Percentiles rank a stretch among this genome's conserved stretches.
These are phyloP conservation scores for Neolamprologus falcicula DNA, from an alignment of 2,113 vertebrate species.

Conservation along the genomic window DNA sequence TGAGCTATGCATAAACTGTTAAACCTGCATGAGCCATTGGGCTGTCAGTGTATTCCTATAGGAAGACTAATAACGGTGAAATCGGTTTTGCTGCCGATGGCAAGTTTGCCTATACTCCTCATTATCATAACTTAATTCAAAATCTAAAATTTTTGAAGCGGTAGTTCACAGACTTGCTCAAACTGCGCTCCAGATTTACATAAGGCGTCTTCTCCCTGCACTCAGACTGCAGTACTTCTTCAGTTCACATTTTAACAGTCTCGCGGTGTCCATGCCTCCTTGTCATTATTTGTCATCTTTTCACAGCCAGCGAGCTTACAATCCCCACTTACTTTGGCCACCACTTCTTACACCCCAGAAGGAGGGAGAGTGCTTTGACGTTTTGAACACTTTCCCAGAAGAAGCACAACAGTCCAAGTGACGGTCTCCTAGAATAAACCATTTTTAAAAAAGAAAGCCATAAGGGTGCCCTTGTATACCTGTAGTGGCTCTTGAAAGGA, in stretches of 20 bases:
- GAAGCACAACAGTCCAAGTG: neutral
- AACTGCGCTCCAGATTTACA: neutral
- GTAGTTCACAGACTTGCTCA: neutral
- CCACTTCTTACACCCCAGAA: neutral
- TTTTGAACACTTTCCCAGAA: neutral
- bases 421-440: neutral
- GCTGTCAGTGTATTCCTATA: neutral
- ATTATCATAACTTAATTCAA: neutral
- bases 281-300: slow-evolving; percentile 37
- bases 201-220: neutral
- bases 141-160: neutral
- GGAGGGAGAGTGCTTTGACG: neutral
- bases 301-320: slow-evolving; percentile 3
- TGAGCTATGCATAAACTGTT: neutral
- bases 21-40: neutral
- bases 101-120: neutral
- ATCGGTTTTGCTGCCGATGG: neutral
- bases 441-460: fast-evolving
- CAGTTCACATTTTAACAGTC: slow-evolving; percentile 16
- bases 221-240: slow-evolving; percentile 38
- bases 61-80: neutral
- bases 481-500: neutral
- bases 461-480: neutral
- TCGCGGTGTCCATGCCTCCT: slow-evolving; percentile 22
- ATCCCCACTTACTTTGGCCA: neutral